Base-by-base conservation (phyloP, 2,113 vertebrate species). In the Pheucticus melanocephalus region DNA sequence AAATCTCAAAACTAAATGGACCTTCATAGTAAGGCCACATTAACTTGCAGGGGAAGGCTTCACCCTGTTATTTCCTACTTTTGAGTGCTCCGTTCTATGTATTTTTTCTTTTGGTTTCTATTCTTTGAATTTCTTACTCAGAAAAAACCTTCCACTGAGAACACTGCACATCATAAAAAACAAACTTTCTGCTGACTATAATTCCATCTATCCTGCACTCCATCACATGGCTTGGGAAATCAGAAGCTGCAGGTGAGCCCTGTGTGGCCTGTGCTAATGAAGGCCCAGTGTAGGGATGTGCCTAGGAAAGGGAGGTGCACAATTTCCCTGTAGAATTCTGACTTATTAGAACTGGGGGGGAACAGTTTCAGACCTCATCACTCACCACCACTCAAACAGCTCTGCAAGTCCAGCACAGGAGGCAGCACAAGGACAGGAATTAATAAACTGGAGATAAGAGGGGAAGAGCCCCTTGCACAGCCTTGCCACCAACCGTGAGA, bases 371-470 rank as follows among this genome's bases (percentile, higher is more conserved):
- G 51, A 48, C 79, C 51, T 50, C 17, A 1, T 50, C 68, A n/a
- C 44, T 85, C 75, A 48, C 0, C 1, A 54, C 50, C 63, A 63
- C 72, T 88, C 56, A 86, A 87, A 78, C 22, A 81, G 18, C 72
- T 92, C 71, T 53, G 30, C 14, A 2, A 92, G 79, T 76, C 70
- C 54, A 57, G 51, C 73, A 75, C 60, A 64, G 57, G 57, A 76
- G 66, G 75, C 84, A 91, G 84, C 66, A 72, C 42, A 76, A 90
- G 37, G 69, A 76, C 73, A 85, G 37, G 85, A 91, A 85, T 39
- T 48, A 87, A 71, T 65, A 82, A 93, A 87, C 51, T 31, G 45
- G 50, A 96, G 75, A 83, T 80, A 92, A 90, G 70, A 42, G 47
- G 10, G 33, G 45, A 75, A 86, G 51, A 88, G 27, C 12, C 73